Evolutionary conservation across 2,797 vertebrate species (phyloP), one percentile per base, ranked within the genome.

Genomic region (Clarias fuscus): DNA sequence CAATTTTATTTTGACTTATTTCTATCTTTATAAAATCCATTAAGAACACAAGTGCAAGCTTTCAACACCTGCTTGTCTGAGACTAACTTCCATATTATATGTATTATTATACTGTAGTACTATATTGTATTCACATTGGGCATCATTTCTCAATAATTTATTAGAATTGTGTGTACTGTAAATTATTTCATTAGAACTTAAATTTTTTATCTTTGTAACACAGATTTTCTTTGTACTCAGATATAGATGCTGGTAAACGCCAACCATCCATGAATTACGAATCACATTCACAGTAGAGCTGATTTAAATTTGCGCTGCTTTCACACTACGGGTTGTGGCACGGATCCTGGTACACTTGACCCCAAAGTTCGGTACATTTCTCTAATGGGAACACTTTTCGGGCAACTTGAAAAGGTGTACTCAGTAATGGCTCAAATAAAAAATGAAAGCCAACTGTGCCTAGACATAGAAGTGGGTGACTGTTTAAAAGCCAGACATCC

Each of bases 101-200:
- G 43, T 58, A n/a, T 17, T 75, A 53, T 24, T 1, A 53, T 53
- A 53, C 48, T 53, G 48, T 53, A 53, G 11, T 53, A 53, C 43
- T 27, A 27, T 75, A 53, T 27, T 72, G 72, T 53, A 27, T 53
- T 75, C 24, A 75, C 24, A 15, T 77, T 78, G 58, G 58, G 76
- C 58, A 37, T 78, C 76, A 14, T 79, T 79, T 79, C 61, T 37
- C 76, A 79, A 40, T 14, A 24, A 61, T 61, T 13, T 78, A 37
- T 61, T 24, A 37, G 8, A 61, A 14, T 11, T 78, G 30, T 58
- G 7, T 75, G 1, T 37, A 37, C 37, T 37, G 37, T 56, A 73
- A 72, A 72, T 72, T 10, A 27, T 75, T 53, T 53, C 1, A 15
- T 56, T 56, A n/a, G 3, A 56, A 75, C 6, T 27, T 27, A 27